These are phyloP conservation scores for Phyto melanocephala DNA, from an alignment of 2,888 invertebrate genomes.

Conservation along the genomic window DNA sequence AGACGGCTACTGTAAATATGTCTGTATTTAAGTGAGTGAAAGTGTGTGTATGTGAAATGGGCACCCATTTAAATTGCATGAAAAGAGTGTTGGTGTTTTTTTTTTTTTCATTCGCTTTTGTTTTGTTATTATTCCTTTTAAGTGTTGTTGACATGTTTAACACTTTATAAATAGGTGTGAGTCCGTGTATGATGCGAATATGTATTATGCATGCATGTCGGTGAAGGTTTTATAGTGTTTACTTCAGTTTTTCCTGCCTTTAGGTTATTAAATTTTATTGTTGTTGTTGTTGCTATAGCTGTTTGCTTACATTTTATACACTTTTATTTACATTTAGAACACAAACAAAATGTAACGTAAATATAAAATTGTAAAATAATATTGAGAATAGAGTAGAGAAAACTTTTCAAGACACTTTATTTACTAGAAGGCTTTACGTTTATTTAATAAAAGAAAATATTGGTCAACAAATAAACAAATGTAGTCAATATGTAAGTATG, in stretches of 20 bases:
- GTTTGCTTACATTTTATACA: slow-evolving; percentile 20
- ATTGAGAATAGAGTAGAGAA: background rate
- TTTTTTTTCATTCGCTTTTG: slow-evolving; percentile 9
- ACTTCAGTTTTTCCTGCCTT: slow-evolving; percentile 36
- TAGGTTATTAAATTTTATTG: background rate
- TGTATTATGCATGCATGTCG: background rate
- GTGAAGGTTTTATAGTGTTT: slow-evolving; percentile 39
- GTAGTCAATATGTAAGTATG: too few relatives aligned
- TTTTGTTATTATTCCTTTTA: slow-evolving; percentile 52
- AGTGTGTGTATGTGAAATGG: slow-evolving; percentile 5
- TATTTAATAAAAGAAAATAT: slow-evolving; percentile 57
- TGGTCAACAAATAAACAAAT: slow-evolving; percentile 51
- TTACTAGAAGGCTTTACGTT: slow-evolving; percentile 40
- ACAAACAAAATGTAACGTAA: slow-evolving; percentile 11
- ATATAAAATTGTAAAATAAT: background rate
- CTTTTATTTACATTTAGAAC: slow-evolving; percentile 42
- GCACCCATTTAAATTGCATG: background rate
- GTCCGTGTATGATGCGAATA: background rate
- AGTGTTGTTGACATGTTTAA: slow-evolving; percentile 59
- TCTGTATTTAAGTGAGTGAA: background rate
- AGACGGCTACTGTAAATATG: background rate
- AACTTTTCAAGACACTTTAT: slow-evolving; percentile 23
- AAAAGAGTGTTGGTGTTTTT: background rate
- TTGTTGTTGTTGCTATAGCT: background rate
- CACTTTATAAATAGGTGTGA: slow-evolving; percentile 42